Base-by-base conservation (phyloP, 53 echinoderm and acorn worm genomes). In the Paracentrotus lividus region DNA sequence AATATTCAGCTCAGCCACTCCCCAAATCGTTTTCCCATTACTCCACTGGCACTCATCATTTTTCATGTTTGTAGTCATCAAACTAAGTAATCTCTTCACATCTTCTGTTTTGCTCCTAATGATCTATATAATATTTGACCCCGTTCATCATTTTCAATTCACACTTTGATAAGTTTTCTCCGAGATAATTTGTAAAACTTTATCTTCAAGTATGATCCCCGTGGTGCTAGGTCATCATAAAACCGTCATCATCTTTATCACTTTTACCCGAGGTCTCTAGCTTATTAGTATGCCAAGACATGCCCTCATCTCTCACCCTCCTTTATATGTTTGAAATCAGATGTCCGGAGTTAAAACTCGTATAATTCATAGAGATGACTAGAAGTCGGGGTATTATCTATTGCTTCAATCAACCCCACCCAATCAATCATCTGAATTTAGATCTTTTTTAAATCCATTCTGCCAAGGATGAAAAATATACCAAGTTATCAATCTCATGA, bases 281-380 rank as follows among this genome's bases (percentile, higher is more conserved):
- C 81, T 81, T 47, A 81, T 81, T 81, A 81, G 44, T 81, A 81
- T 81, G 81, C 24, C 81, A 8, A 45, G 23, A 2, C 81, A 81
- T 34, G 81, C 45, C 10, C 40, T 26, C 24, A 81, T 81, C 81
- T 26, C 45, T 47, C 81, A 81, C 26, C 81, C 81, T 81, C 44
- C 40, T 49, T 81, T 34, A 45, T n/a, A 81, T 12, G n/a, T 81
- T 81, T 45, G n/a, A 81, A 81, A 47, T 81, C 81, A 47, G 81
- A 24, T 81, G 9, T 81, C 81, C 47, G 44, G 3, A 47, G 47
- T 3, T n/a, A 47, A 47, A 47, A 47, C 44, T 4, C 24, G 10
- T 47, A 0, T 8, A 47, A n/a, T n/a, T 47, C 24, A 10, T 26
- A 45, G 10, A 13, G 81, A 81, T 20, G 47, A 24, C 21, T 45